Conservation (phyloP, 2,113 vertebrate genomes). For the Seriola aureovittata region DNA sequence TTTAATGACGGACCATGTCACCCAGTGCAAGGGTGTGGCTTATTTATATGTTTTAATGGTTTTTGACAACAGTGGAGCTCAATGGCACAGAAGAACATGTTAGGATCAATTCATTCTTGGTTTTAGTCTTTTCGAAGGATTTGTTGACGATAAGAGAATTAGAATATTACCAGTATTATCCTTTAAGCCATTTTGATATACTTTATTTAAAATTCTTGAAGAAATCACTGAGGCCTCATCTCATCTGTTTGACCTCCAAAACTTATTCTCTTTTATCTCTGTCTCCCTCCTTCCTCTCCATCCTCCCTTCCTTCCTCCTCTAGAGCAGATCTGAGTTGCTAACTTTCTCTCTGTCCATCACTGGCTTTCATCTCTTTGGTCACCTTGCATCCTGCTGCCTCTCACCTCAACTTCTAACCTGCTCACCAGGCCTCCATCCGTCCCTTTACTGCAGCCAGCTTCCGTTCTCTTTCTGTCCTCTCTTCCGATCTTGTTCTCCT, state of each 20-base stretch:
- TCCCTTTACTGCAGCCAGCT: conserved; percentile 44
- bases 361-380: conserved; percentile 67
- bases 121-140: not conserved
- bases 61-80: not conserved
- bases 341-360: conserved; percentile 44
- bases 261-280: conserved; percentile 13
- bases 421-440: conserved; percentile 52
- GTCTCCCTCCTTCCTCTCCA: not conserved
- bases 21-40: not conserved
- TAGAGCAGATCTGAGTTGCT: conserved; percentile 31
- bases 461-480: conserved; percentile 43
- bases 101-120: not conserved
- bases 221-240: not conserved
- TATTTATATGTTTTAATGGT: not conserved
- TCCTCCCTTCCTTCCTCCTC: conserved; percentile 22
- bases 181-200: too few species aligned
- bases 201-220: too few species aligned
- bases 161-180: not conserved
- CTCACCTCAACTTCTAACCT: conserved; percentile 70
- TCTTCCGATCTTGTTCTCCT: conserved; percentile 32
- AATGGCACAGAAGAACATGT: too few species aligned
- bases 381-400: conserved; percentile 64
- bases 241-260: conserved; percentile 34
- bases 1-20: not conserved
- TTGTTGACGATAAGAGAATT: not conserved